phyloP scores from a whole-genome alignment of 2,113 vertebrate species.

The Alexandromys fortis region DNA sequence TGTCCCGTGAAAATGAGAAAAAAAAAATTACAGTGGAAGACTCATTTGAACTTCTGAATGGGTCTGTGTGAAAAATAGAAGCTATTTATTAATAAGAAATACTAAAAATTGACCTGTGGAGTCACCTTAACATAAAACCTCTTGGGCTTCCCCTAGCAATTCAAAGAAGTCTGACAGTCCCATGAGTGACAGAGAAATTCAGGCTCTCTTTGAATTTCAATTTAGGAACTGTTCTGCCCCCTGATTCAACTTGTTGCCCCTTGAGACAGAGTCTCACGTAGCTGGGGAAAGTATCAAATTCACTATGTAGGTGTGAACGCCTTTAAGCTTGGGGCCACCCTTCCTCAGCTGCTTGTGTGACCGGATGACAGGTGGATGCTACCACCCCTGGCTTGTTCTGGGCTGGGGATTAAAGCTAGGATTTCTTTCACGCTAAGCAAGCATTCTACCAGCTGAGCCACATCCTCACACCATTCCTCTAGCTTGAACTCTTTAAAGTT shows the following conservation, averaged over 20 bases:
- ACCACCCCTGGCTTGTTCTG: neutral
- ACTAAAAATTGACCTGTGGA: neutral
- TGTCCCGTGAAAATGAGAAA: conserved; percentile 27
- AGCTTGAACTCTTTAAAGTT: neutral
- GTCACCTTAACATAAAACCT: neutral
- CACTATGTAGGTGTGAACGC: neutral
- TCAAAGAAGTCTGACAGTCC: neutral
- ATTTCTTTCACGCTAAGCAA: neutral
- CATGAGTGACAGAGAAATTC: neutral
- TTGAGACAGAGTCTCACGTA: neutral
- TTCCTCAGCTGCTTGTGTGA: neutral
- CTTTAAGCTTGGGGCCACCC: neutral
- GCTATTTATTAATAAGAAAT: neutral
- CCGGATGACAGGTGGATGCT: neutral
- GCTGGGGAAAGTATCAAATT: neutral
- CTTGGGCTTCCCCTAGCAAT: neutral
- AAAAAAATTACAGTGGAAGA: conserved; percentile 31
- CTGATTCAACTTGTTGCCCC: neutral
- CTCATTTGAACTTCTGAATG: neutral
- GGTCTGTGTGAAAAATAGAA: conserved; percentile 10
- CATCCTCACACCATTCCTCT: neutral
- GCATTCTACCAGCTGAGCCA: neutral
- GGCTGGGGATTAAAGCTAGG: neutral
- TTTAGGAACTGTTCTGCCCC: neutral
- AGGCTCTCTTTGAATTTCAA: neutral